Base-by-base conservation (phyloP, 2,888 invertebrate genomes). In the Liodrosophila aerea region DNA sequence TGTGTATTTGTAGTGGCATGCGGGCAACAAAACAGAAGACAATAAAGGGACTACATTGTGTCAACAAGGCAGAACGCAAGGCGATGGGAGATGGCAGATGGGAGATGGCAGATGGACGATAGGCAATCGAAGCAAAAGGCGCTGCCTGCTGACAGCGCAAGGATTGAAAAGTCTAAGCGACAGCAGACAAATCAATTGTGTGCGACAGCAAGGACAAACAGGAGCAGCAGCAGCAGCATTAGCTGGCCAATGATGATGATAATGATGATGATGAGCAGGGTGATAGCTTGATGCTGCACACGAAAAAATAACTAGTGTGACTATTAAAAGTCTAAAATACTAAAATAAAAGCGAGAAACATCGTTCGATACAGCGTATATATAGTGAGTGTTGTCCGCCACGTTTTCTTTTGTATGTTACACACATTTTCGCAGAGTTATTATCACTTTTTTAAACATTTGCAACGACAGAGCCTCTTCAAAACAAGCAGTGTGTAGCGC, bases 131-230 rank as follows among this genome's bases (percentile, higher is more conserved):
- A 11, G 22, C 40, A 7, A 16, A 11, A 11, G 15, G 16, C 15
- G 8, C 8, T 4, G 15, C 12, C 15, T 43, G 29, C 30, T 65
- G 67, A 53, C 72, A 68, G 51, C 59, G 51, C 67, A 66, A 70
- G 73, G 63, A 74, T 74, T 76, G 65, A 54, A 57, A 63, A 76
- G 54, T 62, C 57, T 57, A 57, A 56, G 49, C 40, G 64, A 59
- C 62, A 50, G 30, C 47, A 56, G 56, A 57, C 63, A 64, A 76
- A 77, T 70, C 75, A 75, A 75, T 74, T 71, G 74, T 63, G 58
- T 64, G 22, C 5, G n/a, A n/a, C n/a, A 4, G 22, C 22, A 2
- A 22, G 22, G 2, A 5, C 3, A 22, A 22, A 22, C 3, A 22
- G 22, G 22, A 22, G 18, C 40, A 37, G 37, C 22, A 54, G 11